Evolutionary conservation across 64 coral and sea anemone genomes (phyloP), one percentile per base, ranked within the genome.

Genomic region (Montipora cactus): DNA sequence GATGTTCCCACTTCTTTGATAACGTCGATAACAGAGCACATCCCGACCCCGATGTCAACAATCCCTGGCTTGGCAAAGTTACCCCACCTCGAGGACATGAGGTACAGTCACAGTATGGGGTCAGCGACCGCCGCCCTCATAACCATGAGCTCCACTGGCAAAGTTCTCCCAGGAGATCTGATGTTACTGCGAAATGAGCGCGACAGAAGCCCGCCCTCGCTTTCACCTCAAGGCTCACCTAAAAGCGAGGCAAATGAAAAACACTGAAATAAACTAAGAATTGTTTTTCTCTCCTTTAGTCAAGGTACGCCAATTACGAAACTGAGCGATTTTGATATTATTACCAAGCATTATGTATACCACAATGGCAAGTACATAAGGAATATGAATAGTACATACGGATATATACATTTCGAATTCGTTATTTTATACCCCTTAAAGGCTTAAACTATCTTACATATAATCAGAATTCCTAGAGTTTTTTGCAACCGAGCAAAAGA

Each of bases 51-150:
- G 50, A 46, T 88, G 76, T 88, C 94, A 80, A 71, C 81, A 46
- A 81, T 85, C 49, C 62, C 89, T 51, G 81, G 74, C 51, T 49
- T 79, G 90, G 72, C 86, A 87, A 80, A 48, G 45, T 51, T 74
- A 79, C 47, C 87, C 46, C 72, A 93, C 59, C 89, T 87, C 15
- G 92, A 93, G 14, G 92, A 93, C 11, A 69, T 88, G 61, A 25
- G 47, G 75, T 85, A 93, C 59, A 84, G 67, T 61, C 96, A 97
- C 51, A 88, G 96, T 90, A 86, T 95, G 50, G 78, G 93, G 44
- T 80, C 92, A 46, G 96, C 96, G 9, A 95, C 93, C 48, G 93
- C 84, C 44, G 96, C 96, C 21, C 74, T 97, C 5, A 94, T 97
- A 46, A 95, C 96, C 19, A 97, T 97, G 96, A 97, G 96, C 47